Evolutionary conservation across 2,888 invertebrate species (phyloP).

Genomic region (Heliconius cydno): DNA sequence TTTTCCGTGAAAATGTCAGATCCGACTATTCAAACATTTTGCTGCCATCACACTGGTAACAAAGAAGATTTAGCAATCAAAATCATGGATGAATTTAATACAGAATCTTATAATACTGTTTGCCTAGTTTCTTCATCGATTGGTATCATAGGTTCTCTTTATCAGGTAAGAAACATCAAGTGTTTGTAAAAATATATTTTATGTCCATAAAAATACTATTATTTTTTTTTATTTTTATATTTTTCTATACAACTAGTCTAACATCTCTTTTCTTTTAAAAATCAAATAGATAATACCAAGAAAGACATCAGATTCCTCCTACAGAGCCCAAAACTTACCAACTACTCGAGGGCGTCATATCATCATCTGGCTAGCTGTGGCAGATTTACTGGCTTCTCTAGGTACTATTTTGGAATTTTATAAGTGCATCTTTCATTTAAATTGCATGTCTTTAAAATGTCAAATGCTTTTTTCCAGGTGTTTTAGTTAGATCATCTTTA

Average conservation of each 20-base stretch:
- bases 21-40: conserved; percentile 92
- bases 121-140: conserved; percentile 89
- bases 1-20: conserved; percentile 85
- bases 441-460: conserved; percentile 26
- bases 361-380: conserved; percentile 90
- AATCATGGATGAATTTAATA: conserved; percentile 89
- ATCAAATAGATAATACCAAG: conserved; percentile 85
- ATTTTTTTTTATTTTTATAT: neutral
- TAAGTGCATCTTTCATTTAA: conserved; percentile 7
- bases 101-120: conserved; percentile 88
- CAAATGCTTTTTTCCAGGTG: conserved; percentile 80
- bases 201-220: too few relatives aligned
- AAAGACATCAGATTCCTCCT: conserved; percentile 76
- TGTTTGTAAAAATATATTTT: neutral
- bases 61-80: conserved; percentile 85
- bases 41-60: conserved; percentile 88
- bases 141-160: conserved; percentile 89
- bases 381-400: conserved; percentile 90
- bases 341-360: conserved; percentile 87
- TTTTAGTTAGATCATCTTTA: conserved; percentile 86
- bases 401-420: conserved; percentile 77
- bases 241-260: neutral
- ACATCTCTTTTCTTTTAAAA: neutral
- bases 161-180: conserved; percentile 84
- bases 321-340: conserved; percentile 83